These are phyloP conservation scores for Clunio marinus DNA, from an alignment of 2,888 invertebrate genomes.

Conservation along the genomic window DNA sequence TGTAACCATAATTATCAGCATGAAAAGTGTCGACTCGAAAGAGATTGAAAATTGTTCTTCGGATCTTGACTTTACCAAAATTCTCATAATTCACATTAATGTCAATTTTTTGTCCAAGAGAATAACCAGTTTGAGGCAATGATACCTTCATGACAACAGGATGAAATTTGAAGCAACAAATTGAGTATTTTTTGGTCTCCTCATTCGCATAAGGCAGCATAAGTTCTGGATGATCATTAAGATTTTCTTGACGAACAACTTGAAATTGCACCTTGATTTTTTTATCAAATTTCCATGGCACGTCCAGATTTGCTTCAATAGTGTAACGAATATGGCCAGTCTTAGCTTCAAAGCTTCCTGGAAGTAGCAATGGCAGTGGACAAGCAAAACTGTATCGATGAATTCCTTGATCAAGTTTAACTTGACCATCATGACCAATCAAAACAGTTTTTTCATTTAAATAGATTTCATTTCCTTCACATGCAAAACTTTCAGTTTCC, in stretches of 20 bases:
- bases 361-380: constrained; percentile 52
- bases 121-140: constrained; percentile 23
- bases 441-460: constrained; percentile 51
- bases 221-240: background rate
- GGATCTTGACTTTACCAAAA: background rate
- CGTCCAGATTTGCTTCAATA: constrained; percentile 57
- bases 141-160: constrained; percentile 15
- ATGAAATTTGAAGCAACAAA: constrained; percentile 26
- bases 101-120: constrained; percentile 19
- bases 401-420: constrained; percentile 51
- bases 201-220: background rate
- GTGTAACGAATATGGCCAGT: constrained; percentile 57
- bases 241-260: constrained; percentile 13
- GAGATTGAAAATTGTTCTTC: background rate
- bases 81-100: constrained; percentile 14
- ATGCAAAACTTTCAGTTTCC: constrained; percentile 46
- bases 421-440: constrained; percentile 50
- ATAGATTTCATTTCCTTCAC: constrained; percentile 55
- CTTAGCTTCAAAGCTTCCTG: constrained; percentile 54
- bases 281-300: constrained; percentile 56
- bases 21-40: no score
- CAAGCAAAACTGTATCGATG: constrained; percentile 54
- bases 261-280: background rate
- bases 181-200: constrained; percentile 28
- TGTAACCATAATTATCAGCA: no score